phyloP scores from a whole-genome alignment of 2,797 vertebrate species.

The Gallinago stenura region DNA sequence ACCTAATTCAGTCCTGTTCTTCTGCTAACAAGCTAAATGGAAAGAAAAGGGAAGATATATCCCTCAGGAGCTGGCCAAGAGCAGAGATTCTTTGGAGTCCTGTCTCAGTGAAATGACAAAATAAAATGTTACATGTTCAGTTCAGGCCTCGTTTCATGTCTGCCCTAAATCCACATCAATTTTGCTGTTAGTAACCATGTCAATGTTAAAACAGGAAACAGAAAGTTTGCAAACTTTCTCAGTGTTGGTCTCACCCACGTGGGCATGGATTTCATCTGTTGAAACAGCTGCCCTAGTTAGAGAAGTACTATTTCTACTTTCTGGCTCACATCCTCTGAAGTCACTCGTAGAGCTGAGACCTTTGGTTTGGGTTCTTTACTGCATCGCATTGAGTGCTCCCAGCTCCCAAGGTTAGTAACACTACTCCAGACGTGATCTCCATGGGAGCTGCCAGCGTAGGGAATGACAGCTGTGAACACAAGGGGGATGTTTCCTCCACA shows the following conservation, averaged over 20 bases:
- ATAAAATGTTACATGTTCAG: neutral
- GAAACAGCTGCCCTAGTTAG: neutral
- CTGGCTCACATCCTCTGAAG: neutral
- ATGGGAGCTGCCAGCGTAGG: neutral
- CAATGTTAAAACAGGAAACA: conserved; percentile 11
- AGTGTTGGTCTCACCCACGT: neutral
- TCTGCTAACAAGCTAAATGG: neutral
- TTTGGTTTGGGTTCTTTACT: neutral
- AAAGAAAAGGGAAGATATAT: neutral
- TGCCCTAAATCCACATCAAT: neutral
- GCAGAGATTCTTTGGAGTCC: neutral
- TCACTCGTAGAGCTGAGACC: neutral
- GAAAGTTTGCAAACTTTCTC: neutral
- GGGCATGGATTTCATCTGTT: neutral
- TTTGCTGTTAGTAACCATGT: conserved; percentile 9
- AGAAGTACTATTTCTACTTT: neutral
- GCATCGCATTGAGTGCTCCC: neutral
- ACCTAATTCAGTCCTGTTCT: neutral
- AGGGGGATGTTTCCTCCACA: neutral
- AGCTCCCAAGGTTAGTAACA: neutral
- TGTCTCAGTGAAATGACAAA: neutral
- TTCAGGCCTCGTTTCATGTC: neutral
- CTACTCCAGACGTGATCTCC: neutral
- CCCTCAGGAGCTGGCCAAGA: neutral
- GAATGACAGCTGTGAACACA: neutral